phyloP scores from a whole-genome alignment of 2,113 vertebrate species.

The Colossoma macropomum region DNA sequence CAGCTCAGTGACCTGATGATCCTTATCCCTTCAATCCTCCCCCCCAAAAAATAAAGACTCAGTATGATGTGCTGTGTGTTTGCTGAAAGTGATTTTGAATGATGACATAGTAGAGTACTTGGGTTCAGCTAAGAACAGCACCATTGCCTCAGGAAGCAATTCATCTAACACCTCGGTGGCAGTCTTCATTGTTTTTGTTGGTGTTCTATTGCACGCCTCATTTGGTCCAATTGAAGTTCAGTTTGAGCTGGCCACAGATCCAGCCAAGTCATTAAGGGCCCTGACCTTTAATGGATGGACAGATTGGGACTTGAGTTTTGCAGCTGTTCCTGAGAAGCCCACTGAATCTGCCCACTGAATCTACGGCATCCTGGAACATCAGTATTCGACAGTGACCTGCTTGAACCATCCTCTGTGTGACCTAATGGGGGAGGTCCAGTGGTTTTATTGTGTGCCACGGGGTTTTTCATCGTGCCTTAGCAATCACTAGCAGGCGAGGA shows the following conservation, averaged over 20 bases:
- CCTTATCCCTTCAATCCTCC: slow-evolving; percentile 38
- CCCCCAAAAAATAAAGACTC: background rate
- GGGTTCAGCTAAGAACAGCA: slow-evolving; percentile 35
- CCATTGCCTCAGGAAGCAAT: slow-evolving; percentile 39
- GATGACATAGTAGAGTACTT: slow-evolving; percentile 46
- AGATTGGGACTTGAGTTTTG: slow-evolving; percentile 31
- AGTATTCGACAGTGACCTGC: slow-evolving; percentile 30
- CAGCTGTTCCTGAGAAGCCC: slow-evolving; percentile 29
- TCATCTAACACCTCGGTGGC: slow-evolving; percentile 40
- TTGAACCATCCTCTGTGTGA: slow-evolving; percentile 16
- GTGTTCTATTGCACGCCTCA: slow-evolving; percentile 28
- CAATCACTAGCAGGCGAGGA: slow-evolving; percentile 28
- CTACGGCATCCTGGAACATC: slow-evolving; percentile 28
- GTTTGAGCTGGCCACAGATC: slow-evolving; percentile 59
- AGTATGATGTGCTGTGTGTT: slow-evolving; percentile 27
- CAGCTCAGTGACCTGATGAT: slow-evolving; percentile 30
- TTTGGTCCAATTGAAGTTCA: slow-evolving; percentile 29
- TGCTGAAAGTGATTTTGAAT: slow-evolving; percentile 24
- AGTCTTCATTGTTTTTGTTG: slow-evolving; percentile 46
- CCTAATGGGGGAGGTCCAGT: slow-evolving; percentile 3
- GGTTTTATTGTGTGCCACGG: slow-evolving; percentile 36
- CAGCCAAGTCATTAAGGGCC: slow-evolving; percentile 61
- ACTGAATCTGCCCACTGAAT: background rate
- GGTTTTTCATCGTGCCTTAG: slow-evolving; percentile 19
- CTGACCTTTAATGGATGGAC: slow-evolving; percentile 50